Conservation (phyloP, 2,888 invertebrate species). For the Zootermopsis nevadensis region DNA sequence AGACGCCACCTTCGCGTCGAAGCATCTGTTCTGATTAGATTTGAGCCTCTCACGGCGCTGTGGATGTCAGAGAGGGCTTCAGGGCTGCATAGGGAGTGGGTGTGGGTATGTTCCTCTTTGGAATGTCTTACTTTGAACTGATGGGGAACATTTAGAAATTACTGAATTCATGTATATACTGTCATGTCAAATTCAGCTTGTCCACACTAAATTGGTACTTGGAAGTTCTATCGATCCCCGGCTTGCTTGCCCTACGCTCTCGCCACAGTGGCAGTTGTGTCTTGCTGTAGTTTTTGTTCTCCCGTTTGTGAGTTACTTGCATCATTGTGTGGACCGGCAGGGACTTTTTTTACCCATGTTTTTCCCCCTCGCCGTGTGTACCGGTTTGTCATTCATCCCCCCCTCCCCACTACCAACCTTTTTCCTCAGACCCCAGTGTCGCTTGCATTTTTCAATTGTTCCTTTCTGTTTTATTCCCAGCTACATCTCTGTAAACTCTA, state of each 20-base stretch:
- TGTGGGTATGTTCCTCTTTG: too few species aligned
- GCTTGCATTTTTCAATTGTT: not conserved
- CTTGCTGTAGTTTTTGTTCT: not conserved
- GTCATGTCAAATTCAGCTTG: too few species aligned
- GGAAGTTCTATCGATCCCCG: not conserved
- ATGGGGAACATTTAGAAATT: too few species aligned
- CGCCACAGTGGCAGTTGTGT: not conserved
- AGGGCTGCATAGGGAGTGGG: too few species aligned
- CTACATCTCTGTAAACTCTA: not conserved
- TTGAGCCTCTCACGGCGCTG: too few species aligned
- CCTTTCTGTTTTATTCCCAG: not conserved
- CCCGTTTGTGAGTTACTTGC: not conserved
- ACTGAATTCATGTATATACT: too few species aligned
- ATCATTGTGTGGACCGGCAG: not conserved
- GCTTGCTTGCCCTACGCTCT: too few species aligned
- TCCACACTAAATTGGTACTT: too few species aligned
- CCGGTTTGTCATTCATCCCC: not conserved
- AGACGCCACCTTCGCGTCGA: too few species aligned
- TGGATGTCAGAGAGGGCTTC: too few species aligned
- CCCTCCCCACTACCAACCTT: not conserved
- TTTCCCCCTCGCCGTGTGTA: not conserved
- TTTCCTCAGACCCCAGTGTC: not conserved
- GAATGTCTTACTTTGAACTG: too few species aligned
- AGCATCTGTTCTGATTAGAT: too few species aligned
- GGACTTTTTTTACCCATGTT: not conserved